Evolutionary conservation across 2,113 vertebrate species (phyloP).

Genomic region (Takifugu bimaculatus): DNA sequence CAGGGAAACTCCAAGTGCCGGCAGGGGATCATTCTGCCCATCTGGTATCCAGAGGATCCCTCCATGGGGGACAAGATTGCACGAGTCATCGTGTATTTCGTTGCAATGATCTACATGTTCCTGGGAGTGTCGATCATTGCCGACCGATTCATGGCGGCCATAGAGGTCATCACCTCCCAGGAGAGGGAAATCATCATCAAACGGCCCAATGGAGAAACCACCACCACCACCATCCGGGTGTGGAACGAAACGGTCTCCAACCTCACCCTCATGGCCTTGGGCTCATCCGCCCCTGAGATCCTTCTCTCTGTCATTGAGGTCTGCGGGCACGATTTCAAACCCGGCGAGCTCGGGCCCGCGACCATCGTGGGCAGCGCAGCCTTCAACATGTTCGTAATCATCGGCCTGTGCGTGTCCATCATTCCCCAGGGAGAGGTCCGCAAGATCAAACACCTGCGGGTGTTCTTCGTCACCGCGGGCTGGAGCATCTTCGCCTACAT

Average conservation of each 20-base stretch:
- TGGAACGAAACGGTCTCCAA: conserved; percentile 99
- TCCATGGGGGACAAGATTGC: conserved; percentile 98
- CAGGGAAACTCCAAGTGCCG: conserved; percentile 84
- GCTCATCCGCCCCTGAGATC: conserved; percentile 95
- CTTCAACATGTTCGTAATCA: conserved; percentile 99
- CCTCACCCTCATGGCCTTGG: conserved; percentile 95
- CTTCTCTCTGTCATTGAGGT: conserved; percentile 96
- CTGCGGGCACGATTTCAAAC: conserved; percentile 89
- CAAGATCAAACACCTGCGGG: conserved; percentile 94
- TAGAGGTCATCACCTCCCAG: conserved; percentile 98
- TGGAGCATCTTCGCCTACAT: conserved; percentile 99
- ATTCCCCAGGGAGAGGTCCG: conserved; percentile 94
- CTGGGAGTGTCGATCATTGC: conserved; percentile 98
- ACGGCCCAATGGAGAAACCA: conserved; percentile 94
- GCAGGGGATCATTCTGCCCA: conserved; percentile 92
- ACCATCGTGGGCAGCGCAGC: conserved; percentile 97
- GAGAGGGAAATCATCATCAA: conserved; percentile 94
- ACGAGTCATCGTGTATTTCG: conserved; percentile 97
- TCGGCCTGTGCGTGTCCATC: conserved; percentile 93
- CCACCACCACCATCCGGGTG: conserved; percentile 88
- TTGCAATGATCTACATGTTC: conserved; percentile 99
- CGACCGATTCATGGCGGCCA: conserved; percentile 98
- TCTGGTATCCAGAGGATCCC: conserved; percentile 98
- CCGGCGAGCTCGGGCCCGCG: conserved; percentile 91
- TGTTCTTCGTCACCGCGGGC: conserved; percentile 95